Percentiles rank a stretch among this genome's conserved stretches.
These are phyloP conservation scores for Drosophila merina DNA, from an alignment of 2,888 invertebrate species.

Conservation along the genomic window DNA sequence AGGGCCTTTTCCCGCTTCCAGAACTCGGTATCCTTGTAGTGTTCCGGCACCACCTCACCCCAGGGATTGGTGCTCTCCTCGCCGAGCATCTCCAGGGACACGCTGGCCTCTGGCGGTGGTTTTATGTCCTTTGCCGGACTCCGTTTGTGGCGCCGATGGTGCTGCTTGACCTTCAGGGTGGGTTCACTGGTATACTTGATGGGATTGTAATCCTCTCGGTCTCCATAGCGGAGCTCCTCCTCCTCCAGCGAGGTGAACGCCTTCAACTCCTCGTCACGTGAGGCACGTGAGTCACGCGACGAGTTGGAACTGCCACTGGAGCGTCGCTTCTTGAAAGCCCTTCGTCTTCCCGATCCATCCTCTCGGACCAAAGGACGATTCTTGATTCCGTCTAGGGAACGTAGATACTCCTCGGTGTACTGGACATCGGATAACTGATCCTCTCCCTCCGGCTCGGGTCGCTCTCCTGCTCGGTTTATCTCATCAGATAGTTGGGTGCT, in stretches of 20 bases:
- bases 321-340: conserved; percentile 86
- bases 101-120: conserved; percentile 35
- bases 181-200: conserved; percentile 82
- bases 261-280: conserved; percentile 87
- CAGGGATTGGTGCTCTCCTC: conserved; percentile 82
- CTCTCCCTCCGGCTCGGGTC: conserved; percentile 85
- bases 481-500: conserved; percentile 80
- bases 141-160: conserved; percentile 81
- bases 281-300: conserved; percentile 86
- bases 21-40: conserved; percentile 82
- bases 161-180: conserved; percentile 76
- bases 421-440: conserved; percentile 76
- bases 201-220: conserved; percentile 77
- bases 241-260: conserved; percentile 88
- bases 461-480: conserved; percentile 85
- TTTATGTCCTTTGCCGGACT: conserved; percentile 81
- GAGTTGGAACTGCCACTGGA: conserved; percentile 86
- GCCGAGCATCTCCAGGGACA: conserved; percentile 79
- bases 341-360: conserved; percentile 87
- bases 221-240: conserved; percentile 85
- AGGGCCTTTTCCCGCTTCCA: conserved; percentile 82
- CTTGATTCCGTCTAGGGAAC: conserved; percentile 88
- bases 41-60: conserved; percentile 82
- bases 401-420: conserved; percentile 84
- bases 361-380: conserved; percentile 86